These are phyloP conservation scores for Gasterosteus nipponicus DNA, from an alignment of 2,113 vertebrate genomes.

Conservation along the genomic window DNA sequence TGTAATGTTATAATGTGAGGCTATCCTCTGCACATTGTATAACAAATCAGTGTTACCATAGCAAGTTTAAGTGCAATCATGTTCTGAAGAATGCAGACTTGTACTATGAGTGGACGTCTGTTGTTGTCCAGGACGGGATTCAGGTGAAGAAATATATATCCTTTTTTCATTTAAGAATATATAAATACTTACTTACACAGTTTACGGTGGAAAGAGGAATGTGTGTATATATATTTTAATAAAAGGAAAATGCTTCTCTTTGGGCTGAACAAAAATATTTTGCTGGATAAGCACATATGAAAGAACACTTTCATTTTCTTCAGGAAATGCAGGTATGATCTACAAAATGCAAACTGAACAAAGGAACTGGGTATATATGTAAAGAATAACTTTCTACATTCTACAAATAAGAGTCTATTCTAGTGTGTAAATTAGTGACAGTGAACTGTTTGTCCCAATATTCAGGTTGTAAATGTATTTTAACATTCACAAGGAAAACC, in stretches of 20 bases:
- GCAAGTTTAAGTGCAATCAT: slow-evolving; percentile 92
- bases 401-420: slow-evolving; percentile 79
- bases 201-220: slow-evolving; percentile 76
- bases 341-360: slow-evolving; percentile 75
- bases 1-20: slow-evolving; percentile 86
- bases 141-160: slow-evolving; percentile 62
- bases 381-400: slow-evolving; percentile 79
- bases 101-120: slow-evolving; percentile 83
- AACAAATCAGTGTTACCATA: slow-evolving; percentile 93
- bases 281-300: slow-evolving; percentile 80
- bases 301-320: slow-evolving; percentile 73
- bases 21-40: slow-evolving; percentile 89
- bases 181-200: slow-evolving; percentile 71
- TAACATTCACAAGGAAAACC: slow-evolving; percentile 71
- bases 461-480: slow-evolving; percentile 81
- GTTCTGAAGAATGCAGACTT: slow-evolving; percentile 82
- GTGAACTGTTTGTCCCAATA: slow-evolving; percentile 79
- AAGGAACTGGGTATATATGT: slow-evolving; percentile 71
- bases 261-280: slow-evolving; percentile 79
- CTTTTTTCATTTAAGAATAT: slow-evolving; percentile 69
- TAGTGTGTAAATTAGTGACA: slow-evolving; percentile 79
- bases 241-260: slow-evolving; percentile 74
- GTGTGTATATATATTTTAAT: slow-evolving; percentile 82
- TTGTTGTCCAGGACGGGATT: slow-evolving; percentile 89
- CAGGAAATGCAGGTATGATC: slow-evolving; percentile 76